phyloP scores from a whole-genome alignment of 2,888 invertebrate genomes.

The Macaria notata region DNA sequence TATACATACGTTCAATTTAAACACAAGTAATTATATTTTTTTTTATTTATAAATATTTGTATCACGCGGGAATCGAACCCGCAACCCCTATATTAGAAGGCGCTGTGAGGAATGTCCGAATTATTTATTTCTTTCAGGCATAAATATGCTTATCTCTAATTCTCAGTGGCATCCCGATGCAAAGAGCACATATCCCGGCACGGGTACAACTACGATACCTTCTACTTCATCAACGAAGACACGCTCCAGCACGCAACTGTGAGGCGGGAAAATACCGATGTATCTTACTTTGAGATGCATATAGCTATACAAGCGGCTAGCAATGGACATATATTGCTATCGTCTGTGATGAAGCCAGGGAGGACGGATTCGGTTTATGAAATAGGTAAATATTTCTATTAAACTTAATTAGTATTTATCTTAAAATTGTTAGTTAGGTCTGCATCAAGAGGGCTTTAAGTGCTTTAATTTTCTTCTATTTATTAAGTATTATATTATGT shows the following conservation, averaged over 20 bases:
- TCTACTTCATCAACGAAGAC: constrained; percentile 71
- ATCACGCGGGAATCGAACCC: no score
- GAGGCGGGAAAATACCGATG: constrained; percentile 39
- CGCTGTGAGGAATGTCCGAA: no score
- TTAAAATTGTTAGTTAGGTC: no score
- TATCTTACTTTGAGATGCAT: constrained; percentile 81
- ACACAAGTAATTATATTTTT: no score
- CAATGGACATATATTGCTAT: constrained; percentile 87
- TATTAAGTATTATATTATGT: no score
- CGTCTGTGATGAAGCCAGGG: constrained; percentile 72
- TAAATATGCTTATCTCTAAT: background rate
- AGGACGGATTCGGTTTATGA: constrained; percentile 84
- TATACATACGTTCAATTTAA: no score
- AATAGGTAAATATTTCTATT: constrained; percentile 67
- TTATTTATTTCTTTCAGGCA: background rate
- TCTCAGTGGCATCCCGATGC: constrained; percentile 71
- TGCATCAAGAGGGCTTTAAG: no score
- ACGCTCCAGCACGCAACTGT: constrained; percentile 36
- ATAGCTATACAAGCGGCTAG: constrained; percentile 85
- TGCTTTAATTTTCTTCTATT: no score
- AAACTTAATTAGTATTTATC: no score
- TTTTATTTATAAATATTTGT: no score
- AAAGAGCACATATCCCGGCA: constrained; percentile 78
- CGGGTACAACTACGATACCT: constrained; percentile 83
- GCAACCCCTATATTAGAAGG: no score